Conservation (phyloP, 2,888 invertebrate genomes). For the Auanema freiburgensis region DNA sequence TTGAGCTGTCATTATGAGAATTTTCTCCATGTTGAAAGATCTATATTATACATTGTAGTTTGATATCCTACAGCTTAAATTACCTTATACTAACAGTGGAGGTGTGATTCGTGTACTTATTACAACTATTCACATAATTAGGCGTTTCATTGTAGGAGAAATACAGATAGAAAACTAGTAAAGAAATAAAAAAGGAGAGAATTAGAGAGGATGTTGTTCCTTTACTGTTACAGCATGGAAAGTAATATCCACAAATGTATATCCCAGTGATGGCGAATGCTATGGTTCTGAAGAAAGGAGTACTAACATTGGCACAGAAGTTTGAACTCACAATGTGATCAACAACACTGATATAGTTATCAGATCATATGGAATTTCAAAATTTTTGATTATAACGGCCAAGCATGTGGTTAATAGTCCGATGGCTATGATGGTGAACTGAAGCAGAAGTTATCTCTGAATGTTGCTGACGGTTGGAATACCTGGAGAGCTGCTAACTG, state of each 20-base stretch:
- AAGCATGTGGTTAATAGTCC: neutral
- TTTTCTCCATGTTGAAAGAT: slow-evolving; percentile 26
- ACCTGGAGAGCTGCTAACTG: slow-evolving; percentile 35
- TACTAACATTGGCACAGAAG: neutral
- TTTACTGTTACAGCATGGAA: slow-evolving; percentile 40
- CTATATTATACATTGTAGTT: slow-evolving; percentile 14
- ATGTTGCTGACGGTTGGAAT: no score
- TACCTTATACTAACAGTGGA: neutral
- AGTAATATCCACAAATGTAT: slow-evolving; percentile 44
- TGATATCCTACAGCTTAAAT: neutral
- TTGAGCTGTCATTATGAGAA: slow-evolving; percentile 24
- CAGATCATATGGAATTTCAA: neutral
- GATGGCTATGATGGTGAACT: slow-evolving; percentile 3
- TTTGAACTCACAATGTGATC: slow-evolving; percentile 28
- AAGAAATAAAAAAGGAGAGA: slow-evolving; percentile 17
- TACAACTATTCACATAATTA: slow-evolving; percentile 9
- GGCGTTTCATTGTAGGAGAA: slow-evolving; percentile 8
- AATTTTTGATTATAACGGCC: neutral
- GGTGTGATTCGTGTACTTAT: neutral
- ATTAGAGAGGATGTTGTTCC: slow-evolving; percentile 31
- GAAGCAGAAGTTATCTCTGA: neutral
- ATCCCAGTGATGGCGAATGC: slow-evolving; percentile 31
- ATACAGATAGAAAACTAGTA: slow-evolving; percentile 11
- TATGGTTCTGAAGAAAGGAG: slow-evolving; percentile 30
- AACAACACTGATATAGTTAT: slow-evolving; percentile 25